Evolutionary conservation across 2,113 vertebrate genomes (phyloP).

Genomic region (Rhizomys pruinosus): DNA sequence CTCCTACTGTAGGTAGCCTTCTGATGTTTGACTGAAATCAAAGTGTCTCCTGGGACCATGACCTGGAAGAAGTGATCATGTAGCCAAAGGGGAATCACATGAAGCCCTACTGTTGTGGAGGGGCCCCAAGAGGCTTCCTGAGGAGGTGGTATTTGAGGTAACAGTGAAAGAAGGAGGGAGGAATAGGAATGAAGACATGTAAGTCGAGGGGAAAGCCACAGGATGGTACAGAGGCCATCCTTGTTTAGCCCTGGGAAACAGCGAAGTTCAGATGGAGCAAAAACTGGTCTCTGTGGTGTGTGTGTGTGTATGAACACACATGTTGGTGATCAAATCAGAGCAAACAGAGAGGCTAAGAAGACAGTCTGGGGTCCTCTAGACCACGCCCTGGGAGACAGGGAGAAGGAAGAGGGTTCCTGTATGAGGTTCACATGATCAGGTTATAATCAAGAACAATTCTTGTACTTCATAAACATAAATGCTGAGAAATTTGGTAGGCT

Average conservation of each 20-base stretch:
- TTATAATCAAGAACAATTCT: background rate
- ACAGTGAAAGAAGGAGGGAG: background rate
- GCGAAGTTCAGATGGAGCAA: background rate
- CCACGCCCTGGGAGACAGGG: background rate
- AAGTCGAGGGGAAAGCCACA: background rate
- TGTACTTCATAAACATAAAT: background rate
- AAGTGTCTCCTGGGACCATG: background rate
- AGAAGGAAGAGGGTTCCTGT: background rate
- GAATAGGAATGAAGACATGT: background rate
- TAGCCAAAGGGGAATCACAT: fast-evolving
- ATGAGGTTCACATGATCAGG: background rate
- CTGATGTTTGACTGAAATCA: background rate
- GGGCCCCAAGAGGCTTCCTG: background rate
- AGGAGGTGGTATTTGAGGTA: background rate
- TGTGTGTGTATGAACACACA: no score
- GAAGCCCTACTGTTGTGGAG: background rate
- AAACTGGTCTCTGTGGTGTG: background rate
- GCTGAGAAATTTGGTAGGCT: background rate
- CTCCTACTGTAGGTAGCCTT: background rate
- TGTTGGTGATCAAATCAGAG: background rate
- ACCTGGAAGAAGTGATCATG: background rate
- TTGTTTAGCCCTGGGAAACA: background rate
- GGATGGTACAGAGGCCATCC: background rate
- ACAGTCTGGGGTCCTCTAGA: background rate
- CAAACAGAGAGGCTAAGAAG: background rate